Base-by-base conservation (phyloP, 2,113 vertebrate species). In the Colinus virginianus region DNA sequence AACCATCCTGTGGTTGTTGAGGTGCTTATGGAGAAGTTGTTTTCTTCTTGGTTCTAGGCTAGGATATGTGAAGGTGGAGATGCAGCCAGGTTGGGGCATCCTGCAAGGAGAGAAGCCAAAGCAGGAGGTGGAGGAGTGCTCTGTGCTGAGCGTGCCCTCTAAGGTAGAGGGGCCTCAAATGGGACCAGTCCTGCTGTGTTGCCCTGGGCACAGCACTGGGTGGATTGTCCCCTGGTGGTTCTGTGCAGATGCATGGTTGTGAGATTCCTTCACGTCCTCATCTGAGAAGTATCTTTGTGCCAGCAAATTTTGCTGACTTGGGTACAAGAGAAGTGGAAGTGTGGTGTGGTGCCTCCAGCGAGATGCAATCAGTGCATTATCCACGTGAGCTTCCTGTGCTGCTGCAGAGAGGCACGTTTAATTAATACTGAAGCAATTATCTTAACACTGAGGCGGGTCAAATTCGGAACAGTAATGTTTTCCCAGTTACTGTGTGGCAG, bases 401-500 rank as follows among this genome's bases (percentile, higher is more conserved):
- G 96, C 96, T 97, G 97, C 84, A 68, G 56, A 30, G 80, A 55
- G 89, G 96, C 97, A 93, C 87, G 84, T 87, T 97, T 97, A 97
- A 98, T 98, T 97, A 98, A 97, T 97, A 74, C 90, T 42, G 78
- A 97, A 97, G 95, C 94, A 97, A 95, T 98, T 98, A 95, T 83
- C 96, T 90, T 95, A 97, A 97, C 45, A 88, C 26, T 17, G 51
- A 53, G 97, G 91, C 90, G 84, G 91, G 95, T 96, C 97, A 95
- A 97, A 96, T 94, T 96, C 96, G 19, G 87, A 95, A 48, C 77
- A 78, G 81, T 94, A 96, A 92, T 90, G 15, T 96, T 96, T 96
- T 96, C 93, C 95, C 84, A 93, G 92, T 87, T 92, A 40, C 74
- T 95, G 81, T 88, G 93, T 97, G 97, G 96, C 78, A 93, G 95